phyloP scores from a whole-genome alignment of 2,888 invertebrate genomes.

The Mesoligia furuncula region DNA sequence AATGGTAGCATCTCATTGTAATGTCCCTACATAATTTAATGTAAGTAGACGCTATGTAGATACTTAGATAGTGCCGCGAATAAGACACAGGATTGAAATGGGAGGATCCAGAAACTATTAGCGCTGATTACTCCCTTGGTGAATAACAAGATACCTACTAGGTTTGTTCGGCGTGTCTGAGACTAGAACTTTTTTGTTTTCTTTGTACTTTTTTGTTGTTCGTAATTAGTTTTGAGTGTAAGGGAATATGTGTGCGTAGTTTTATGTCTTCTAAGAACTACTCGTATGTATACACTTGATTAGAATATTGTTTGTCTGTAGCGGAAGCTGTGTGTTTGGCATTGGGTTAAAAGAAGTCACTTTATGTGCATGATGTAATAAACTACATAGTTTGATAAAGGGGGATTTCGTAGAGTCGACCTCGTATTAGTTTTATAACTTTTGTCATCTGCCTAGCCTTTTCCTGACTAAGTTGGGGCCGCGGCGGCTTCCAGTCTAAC shows the following conservation, averaged over 20 bases:
- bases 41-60: conserved; percentile 42
- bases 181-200: background rate
- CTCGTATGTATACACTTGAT: background rate
- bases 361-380: no score
- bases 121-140: conserved; percentile 27
- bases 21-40: conserved; percentile 67
- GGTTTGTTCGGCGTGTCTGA: background rate
- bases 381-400: no score
- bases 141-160: conserved; percentile 21
- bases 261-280: background rate
- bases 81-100: conserved; percentile 35
- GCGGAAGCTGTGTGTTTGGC: background rate
- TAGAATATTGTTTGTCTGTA: background rate
- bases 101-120: conserved; percentile 28
- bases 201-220: conserved; percentile 21
- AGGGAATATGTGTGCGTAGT: background rate
- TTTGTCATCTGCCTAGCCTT: no score
- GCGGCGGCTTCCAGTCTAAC: no score
- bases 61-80: conserved; percentile 16
- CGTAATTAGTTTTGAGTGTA: conserved; percentile 14
- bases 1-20: conserved; percentile 55
- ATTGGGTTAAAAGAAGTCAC: background rate
- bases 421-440: no score
- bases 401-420: no score
- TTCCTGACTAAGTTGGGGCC: no score